Percentiles rank a stretch among this genome's conserved stretches.
phyloP scores from a whole-genome alignment of 1,140 invertebrate genomes.

The Drosophila arawakana region DNA sequence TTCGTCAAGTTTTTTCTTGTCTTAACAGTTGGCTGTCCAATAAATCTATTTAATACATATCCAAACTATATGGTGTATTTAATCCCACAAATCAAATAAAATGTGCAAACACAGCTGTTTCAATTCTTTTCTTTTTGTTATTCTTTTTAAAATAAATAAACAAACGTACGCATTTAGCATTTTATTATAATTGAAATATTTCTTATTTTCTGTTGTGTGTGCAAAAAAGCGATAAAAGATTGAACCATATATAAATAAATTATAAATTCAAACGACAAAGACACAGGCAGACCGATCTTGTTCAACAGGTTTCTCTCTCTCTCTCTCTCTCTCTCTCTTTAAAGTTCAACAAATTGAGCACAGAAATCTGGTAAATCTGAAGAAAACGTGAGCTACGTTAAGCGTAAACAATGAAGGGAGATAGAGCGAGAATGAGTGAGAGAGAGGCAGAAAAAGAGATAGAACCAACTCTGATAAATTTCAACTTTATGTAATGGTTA shows the following conservation, averaged over 20 bases:
- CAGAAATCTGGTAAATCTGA: slow-evolving; percentile 50
- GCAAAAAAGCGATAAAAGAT: slow-evolving; percentile 24
- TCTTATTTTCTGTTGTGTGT: slow-evolving; percentile 19
- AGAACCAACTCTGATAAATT: slow-evolving; percentile 18
- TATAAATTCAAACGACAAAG: slow-evolving; percentile 29
- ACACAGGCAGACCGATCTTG: slow-evolving; percentile 48
- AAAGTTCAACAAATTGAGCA: slow-evolving; percentile 71
- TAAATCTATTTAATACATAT: slow-evolving; percentile 34
- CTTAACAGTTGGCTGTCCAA: slow-evolving; percentile 64
- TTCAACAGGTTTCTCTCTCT: slow-evolving; percentile 60
- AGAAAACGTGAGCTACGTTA: slow-evolving; percentile 34
- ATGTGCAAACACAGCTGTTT: slow-evolving; percentile 75
- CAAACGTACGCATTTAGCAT: slow-evolving; percentile 24
- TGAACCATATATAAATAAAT: slow-evolving; percentile 52
- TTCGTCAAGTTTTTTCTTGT: slow-evolving; percentile 54
- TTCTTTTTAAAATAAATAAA: slow-evolving; percentile 6
- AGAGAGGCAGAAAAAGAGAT: neutral
- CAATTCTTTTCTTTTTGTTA: neutral
- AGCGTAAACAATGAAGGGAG: slow-evolving; percentile 28
- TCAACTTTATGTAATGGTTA: slow-evolving; percentile 20
- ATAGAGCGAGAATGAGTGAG: neutral
- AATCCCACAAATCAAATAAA: slow-evolving; percentile 28
- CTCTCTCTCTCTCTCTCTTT: slow-evolving; percentile 20
- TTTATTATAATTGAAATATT: slow-evolving; percentile 58
- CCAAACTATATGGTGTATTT: slow-evolving; percentile 4